These are phyloP conservation scores for Scleropages formosus DNA, from an alignment of 2,797 vertebrate species.

Conservation along the genomic window DNA sequence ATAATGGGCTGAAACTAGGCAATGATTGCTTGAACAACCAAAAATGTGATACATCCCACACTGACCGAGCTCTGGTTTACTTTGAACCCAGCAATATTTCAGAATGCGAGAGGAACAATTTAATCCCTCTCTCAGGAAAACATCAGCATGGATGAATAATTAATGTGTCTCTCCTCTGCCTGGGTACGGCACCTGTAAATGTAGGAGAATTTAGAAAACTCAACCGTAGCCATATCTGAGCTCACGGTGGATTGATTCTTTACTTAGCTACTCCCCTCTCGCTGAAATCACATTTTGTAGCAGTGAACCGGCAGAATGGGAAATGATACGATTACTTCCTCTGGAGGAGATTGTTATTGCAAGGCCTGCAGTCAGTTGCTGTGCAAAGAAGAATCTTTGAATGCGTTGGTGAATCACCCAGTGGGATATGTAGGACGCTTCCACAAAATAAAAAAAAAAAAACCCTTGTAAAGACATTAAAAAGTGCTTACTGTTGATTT, in stretches of 20 bases:
- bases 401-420: not conserved
- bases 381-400: not conserved
- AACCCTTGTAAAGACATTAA: not conserved
- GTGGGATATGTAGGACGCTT: not conserved
- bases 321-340: constrained; percentile 20
- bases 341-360: constrained; percentile 18
- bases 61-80: too few species aligned
- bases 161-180: not conserved
- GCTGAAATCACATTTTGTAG: not conserved
- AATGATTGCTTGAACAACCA: too few species aligned
- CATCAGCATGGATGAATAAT: not conserved
- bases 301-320: not conserved
- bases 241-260: not conserved
- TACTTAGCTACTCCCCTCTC: not conserved
- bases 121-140: too few species aligned
- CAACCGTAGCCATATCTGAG: not conserved
- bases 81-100: too few species aligned
- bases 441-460: not conserved
- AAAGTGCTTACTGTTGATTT: not conserved
- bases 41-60: too few species aligned
- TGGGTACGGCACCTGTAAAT: not conserved
- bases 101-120: too few species aligned
- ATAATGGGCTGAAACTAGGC: too few species aligned
- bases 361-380: not conserved
- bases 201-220: not conserved